phyloP scores from a whole-genome alignment of 2,113 vertebrate species.

The Elaphurus davidianus region DNA sequence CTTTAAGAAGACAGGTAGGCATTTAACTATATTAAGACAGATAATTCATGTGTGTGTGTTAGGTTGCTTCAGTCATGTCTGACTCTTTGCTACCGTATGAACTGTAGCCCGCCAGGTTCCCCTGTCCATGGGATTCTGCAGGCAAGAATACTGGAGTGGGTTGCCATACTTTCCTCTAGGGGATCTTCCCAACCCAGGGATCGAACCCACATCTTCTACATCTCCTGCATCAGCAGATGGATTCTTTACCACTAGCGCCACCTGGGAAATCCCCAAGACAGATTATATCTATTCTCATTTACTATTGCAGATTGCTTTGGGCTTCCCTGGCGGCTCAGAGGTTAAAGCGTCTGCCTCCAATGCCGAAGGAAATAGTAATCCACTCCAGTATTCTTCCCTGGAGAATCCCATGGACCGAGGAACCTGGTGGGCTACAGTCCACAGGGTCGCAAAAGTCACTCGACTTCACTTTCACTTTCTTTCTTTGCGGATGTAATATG shows the following conservation, averaged over 20 bases:
- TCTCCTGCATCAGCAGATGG: neutral
- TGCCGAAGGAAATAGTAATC: too few species aligned
- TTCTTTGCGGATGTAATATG: neutral
- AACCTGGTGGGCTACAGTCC: too few species aligned
- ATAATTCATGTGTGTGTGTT: neutral
- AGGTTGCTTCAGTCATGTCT: neutral
- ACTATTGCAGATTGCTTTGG: neutral
- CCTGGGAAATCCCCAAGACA: neutral
- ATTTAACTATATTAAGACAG: neutral
- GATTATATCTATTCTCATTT: neutral
- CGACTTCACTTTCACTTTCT: too few species aligned
- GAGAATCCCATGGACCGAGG: too few species aligned
- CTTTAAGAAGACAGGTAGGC: neutral
- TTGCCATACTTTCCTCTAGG: neutral
- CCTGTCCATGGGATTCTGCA: neutral
- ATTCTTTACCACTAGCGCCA: neutral
- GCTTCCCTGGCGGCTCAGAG: too few species aligned
- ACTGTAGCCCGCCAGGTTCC: neutral
- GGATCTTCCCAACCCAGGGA: neutral
- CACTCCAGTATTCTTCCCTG: too few species aligned
- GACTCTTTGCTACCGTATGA: neutral
- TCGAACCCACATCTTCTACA: fast-evolving
- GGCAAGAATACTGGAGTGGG: neutral
- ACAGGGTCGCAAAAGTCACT: too few species aligned
- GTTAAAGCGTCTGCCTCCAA: too few species aligned